phyloP scores from a whole-genome alignment of 2,113 vertebrate species.

The Sebastes schlegelii region DNA sequence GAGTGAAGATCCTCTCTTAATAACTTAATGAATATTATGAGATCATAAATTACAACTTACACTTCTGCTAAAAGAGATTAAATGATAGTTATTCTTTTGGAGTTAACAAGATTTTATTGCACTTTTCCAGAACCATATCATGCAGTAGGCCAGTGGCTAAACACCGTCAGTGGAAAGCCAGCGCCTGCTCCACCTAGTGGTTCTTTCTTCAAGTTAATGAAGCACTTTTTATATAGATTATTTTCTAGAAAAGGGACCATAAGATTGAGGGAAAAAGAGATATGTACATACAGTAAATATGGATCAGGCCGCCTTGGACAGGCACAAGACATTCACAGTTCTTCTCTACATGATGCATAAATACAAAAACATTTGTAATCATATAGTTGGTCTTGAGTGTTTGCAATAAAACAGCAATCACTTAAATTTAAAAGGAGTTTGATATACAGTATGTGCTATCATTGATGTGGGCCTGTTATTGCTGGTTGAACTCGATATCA shows the following conservation, averaged over 20 bases:
- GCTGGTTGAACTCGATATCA: conserved; percentile 59
- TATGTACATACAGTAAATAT: conserved; percentile 55
- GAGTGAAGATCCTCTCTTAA: conserved; percentile 23
- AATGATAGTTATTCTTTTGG: conserved; percentile 34
- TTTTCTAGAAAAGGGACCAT: conserved; percentile 38
- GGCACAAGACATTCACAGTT: conserved; percentile 78
- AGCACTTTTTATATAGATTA: conserved; percentile 50
- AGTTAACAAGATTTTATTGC: conserved; percentile 67
- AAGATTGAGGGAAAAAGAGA: conserved; percentile 44
- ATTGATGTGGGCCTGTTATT: conserved; percentile 60
- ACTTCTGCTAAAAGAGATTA: conserved; percentile 32
- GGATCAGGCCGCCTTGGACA: conserved; percentile 72
- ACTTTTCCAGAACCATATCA: conserved; percentile 62
- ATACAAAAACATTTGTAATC: conserved; percentile 48
- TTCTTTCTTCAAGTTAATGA: conserved; percentile 33
- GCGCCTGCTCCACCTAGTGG: conserved; percentile 33
- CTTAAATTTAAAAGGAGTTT: conserved; percentile 26
- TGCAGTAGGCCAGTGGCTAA: conserved; percentile 8
- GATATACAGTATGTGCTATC: conserved; percentile 53
- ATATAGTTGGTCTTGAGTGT: conserved; percentile 43
- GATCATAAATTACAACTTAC: conserved; percentile 39
- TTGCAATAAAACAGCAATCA: conserved; percentile 66
- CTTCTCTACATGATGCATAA: conserved; percentile 70
- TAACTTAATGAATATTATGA: conserved; percentile 33
- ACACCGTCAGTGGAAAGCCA: conserved; percentile 5